Percentiles rank a stretch among this genome's conserved stretches.
phyloP scores from a whole-genome alignment of 2,888 invertebrate genomes.

The Prosopocoilus inquinatus region DNA sequence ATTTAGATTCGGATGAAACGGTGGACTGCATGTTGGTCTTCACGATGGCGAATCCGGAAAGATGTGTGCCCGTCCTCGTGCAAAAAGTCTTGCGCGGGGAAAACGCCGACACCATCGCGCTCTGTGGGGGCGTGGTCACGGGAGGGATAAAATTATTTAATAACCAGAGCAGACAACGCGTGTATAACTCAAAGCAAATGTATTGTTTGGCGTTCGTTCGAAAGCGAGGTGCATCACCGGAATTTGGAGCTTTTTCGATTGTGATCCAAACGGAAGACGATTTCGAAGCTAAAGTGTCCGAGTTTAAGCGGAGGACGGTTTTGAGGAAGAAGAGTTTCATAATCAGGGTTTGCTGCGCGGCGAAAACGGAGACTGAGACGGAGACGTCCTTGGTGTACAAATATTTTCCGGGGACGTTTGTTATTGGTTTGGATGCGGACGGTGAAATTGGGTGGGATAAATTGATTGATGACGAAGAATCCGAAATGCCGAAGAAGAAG shows the following conservation, averaged over 20 bases:
- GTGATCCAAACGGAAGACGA: slow-evolving; percentile 7
- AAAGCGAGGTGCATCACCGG: slow-evolving; percentile 2
- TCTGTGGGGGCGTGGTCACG: slow-evolving; percentile 39
- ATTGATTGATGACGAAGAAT: slow-evolving; percentile 1
- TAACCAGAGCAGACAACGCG: neutral
- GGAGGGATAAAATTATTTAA: slow-evolving; percentile 23
- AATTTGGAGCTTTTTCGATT: slow-evolving; percentile 21
- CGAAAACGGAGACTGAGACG: slow-evolving; percentile 1
- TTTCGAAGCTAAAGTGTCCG: slow-evolving; percentile 9
- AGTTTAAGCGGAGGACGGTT: slow-evolving; percentile 10
- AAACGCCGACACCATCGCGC: slow-evolving; percentile 32
- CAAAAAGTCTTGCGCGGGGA: slow-evolving; percentile 24
- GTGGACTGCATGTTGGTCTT: slow-evolving; percentile 9
- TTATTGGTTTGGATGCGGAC: slow-evolving; percentile 39
- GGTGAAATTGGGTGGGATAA: slow-evolving; percentile 44
- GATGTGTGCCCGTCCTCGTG: neutral
- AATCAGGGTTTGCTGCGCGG: slow-evolving; percentile 33
- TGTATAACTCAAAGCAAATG: slow-evolving; percentile 1
- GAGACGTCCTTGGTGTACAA: slow-evolving; percentile 15
- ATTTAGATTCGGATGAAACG: slow-evolving; percentile 2
- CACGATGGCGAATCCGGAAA: neutral
- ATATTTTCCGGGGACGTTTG: slow-evolving; percentile 27
- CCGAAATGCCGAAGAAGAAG: neutral
- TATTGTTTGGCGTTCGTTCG: slow-evolving; percentile 18
- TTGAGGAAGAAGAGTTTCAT: slow-evolving; percentile 13